Conservation (phyloP, 2,113 vertebrate genomes). For the Colius striatus region DNA sequence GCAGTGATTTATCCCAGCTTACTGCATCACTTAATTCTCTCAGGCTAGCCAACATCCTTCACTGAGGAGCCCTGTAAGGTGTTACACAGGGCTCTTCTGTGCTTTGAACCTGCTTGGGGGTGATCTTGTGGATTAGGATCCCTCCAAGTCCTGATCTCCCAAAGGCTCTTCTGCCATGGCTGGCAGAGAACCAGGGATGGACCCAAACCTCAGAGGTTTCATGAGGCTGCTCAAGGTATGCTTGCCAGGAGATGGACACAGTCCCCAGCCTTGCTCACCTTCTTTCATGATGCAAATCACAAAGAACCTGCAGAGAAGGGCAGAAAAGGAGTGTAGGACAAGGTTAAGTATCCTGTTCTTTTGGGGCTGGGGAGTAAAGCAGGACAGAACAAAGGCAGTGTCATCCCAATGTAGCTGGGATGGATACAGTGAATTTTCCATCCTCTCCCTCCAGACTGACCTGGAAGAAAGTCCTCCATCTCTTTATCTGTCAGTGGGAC, state of each 20-base stretch:
- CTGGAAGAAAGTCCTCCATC: background rate
- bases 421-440: background rate
- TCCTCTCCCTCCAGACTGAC: background rate
- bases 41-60: background rate
- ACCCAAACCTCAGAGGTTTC: background rate
- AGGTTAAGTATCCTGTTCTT: background rate
- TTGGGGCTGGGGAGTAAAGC: no score
- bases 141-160: background rate
- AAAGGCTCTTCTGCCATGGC: background rate
- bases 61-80: background rate
- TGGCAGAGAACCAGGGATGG: background rate
- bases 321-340: background rate
- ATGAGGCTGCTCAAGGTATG: background rate
- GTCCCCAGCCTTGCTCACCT: background rate
- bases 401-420: background rate
- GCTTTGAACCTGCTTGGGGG: background rate
- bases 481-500: background rate
- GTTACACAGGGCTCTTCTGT: accelerated
- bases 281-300: background rate
- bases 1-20: background rate
- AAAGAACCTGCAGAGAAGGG: background rate
- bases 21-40: background rate
- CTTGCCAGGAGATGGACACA: background rate
- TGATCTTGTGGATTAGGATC: background rate
- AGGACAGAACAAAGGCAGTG: background rate